Evolutionary conservation across 2,113 vertebrate species (phyloP), one percentile per base, ranked within the genome.

Genomic region (Trichechus manatus): DNA sequence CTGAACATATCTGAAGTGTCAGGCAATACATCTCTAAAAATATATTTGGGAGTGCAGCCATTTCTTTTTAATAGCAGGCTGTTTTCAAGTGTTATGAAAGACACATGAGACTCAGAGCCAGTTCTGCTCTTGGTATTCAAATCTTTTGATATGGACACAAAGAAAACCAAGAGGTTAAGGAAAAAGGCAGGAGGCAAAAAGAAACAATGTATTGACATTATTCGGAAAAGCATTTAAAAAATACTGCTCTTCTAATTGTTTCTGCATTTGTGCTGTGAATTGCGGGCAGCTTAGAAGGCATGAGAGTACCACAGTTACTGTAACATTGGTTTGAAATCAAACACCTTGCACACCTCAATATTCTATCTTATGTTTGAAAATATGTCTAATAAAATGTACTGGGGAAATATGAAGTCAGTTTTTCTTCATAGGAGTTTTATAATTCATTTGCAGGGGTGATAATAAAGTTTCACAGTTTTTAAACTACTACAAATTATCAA

Each of bases 1-100:
- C 15, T 53, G 86, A 89, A 74, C 25, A 31, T n/a, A 61, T 81
- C 87, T 93, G 59, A 95, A 87, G 70, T 87, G 50, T 84, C 86
- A 87, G 89, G 87, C 42, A 93, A 82, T 56, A 68, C 36, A 68
- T 72, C n/a, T 91, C 79, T 93, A 87, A 92, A 94, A 96, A 84
- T 93, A 42, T 39, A 5, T 87, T 86, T 66, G 47, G 42, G 70
- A 83, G 79, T 25, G 19, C 15, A 89, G 75, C 83, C 59, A 64
- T 89, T 91, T 64, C 44, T 83, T 95, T 93, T 94, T 83, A 95
- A 92, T 70, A 94, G n/a, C 31, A 64, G 23, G 1, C 25, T 93
- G 27, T 64, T 93, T 47, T 95, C 63, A 64, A 75, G 31, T 72
- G 79, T 47, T 61, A 27, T 29, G 74, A 95, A 93, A 92, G 77